Evolutionary conservation across 1,140 invertebrate genomes (phyloP).

Genomic region (Lucilia cuprina): DNA sequence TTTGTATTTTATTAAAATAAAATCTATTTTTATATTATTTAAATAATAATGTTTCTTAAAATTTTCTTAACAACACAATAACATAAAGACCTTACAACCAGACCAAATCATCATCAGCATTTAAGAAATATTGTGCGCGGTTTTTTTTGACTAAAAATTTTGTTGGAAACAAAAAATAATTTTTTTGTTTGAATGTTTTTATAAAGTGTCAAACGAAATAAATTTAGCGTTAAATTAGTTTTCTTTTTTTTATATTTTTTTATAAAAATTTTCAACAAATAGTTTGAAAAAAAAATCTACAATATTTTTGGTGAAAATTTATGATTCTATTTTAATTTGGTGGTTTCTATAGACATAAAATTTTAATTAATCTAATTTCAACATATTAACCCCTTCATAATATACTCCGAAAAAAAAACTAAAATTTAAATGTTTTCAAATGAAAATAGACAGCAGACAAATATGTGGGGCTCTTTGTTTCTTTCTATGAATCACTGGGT

Average conservation of each 20-base stretch:
- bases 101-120: neutral
- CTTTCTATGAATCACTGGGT: too few species aligned
- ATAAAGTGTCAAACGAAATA: conserved; percentile 15
- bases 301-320: neutral
- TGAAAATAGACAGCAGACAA: too few species aligned
- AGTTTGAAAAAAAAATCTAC: neutral
- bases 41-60: neutral
- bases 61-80: neutral
- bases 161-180: neutral
- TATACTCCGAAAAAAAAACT: neutral
- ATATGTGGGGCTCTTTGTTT: too few species aligned
- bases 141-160: neutral
- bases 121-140: neutral
- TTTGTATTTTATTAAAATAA: neutral
- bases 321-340: neutral
- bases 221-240: conserved; percentile 5
- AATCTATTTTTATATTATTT: neutral
- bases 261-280: neutral
- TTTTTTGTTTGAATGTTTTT: neutral
- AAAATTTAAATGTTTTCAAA: too few species aligned
- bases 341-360: neutral
- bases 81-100: neutral
- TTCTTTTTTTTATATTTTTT: neutral
- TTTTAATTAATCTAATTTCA: neutral
- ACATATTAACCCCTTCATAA: neutral